Evolutionary conservation across 2,888 invertebrate genomes (phyloP), one percentile per base, ranked within the genome.

Genomic region (Erebia aethiops): DNA sequence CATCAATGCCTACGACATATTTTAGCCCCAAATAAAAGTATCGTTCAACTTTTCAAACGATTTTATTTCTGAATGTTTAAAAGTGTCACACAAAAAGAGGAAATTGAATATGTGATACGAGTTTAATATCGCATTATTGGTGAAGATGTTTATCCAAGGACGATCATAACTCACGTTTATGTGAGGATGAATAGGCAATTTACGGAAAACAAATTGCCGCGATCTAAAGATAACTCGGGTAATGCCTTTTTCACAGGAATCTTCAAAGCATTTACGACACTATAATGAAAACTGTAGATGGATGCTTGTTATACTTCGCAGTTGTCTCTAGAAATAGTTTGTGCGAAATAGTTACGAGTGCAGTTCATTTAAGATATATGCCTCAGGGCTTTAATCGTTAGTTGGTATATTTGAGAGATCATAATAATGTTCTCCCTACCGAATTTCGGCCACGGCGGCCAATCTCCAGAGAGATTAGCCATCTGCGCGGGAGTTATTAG

Each of bases 181-280:
- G 82, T 81, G 80, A 79, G 83, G 84, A 88, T 86, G 84, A 88
- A 89, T 87, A 83, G 89, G 86, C 89, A 88, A 89, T 90, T 89
- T 88, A 79, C 80, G 81, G 82, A 77, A 81, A 87, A 88, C 84
- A 82, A 85, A 89, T 88, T 83, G 86, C 86, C 76, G 71, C 79
- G 86, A 87, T 88, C 82, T 82, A 80, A 77, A 84, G 86, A 88
- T 89, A 88, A 81, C 78, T 78, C 76, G 74, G 79, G 71, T 63
- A 67, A 73, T 67, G 67, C 67, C 71, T 70, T 63, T 73, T 71
- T 49, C 68, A 54, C 52, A 18, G 61, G 69, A 63, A 62, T 66
- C 65, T 62, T 58, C 49, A 54, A 66, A 71, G 52, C 54, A 67
- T 73, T 70, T 70, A 69, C 43, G 60, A 60, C 21, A 69, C 49